Evolutionary conservation across 2,113 vertebrate genomes (phyloP).

Genomic region (Podarcis muralis): DNA sequence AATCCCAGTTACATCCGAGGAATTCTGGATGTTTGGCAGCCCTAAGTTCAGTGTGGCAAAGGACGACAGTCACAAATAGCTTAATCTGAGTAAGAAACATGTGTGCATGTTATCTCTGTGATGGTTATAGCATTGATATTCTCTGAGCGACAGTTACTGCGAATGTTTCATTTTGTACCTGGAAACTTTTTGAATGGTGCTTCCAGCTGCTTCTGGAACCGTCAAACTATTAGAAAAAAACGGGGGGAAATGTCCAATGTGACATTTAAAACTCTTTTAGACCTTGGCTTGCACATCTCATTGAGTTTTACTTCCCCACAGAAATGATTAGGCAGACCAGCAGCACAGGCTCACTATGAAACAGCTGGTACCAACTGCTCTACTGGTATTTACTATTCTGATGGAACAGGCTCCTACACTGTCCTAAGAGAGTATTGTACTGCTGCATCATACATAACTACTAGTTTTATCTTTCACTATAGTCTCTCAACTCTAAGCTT

Average conservation of each 20-base stretch:
- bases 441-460: neutral
- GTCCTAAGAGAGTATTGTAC: neutral
- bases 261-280: conserved; percentile 78
- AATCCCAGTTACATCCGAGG: no score
- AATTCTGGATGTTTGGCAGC: no score
- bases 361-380: neutral
- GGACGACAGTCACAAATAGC: neutral
- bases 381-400: neutral
- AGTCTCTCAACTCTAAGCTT: neutral
- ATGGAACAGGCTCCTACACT: conserved; percentile 6
- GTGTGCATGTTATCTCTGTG: conserved; percentile 64
- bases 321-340: conserved; percentile 52
- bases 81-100: conserved; percentile 40
- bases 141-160: conserved; percentile 69
- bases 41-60: neutral
- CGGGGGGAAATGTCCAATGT: conserved; percentile 66
- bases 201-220: conserved; percentile 76
- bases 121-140: conserved; percentile 67
- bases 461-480: neutral
- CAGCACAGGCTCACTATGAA: conserved; percentile 40
- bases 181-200: conserved; percentile 76
- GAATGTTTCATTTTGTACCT: conserved; percentile 72
- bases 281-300: conserved; percentile 69
- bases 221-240: conserved; percentile 79
- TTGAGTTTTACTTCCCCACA: conserved; percentile 48